These are phyloP conservation scores for Glyptemys insculpta DNA, from an alignment of 2,797 vertebrate genomes.

Conservation along the genomic window DNA sequence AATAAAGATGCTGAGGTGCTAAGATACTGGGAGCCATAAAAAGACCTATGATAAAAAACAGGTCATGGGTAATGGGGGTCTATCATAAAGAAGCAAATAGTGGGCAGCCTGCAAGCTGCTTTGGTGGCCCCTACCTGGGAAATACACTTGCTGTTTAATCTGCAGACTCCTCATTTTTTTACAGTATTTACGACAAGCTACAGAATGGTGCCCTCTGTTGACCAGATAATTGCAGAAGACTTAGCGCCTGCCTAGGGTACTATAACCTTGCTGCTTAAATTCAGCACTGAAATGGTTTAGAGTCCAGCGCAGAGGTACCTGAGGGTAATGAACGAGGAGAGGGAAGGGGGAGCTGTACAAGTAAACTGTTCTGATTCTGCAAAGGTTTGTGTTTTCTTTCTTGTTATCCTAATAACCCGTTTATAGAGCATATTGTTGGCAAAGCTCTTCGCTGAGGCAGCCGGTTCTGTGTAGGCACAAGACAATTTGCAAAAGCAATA, in stretches of 20 bases:
- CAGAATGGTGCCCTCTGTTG: constrained; percentile 52
- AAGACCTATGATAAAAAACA: neutral
- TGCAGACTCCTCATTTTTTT: constrained; percentile 59
- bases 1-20: neutral
- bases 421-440: constrained; percentile 71
- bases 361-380: constrained; percentile 70
- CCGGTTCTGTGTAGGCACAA: constrained; percentile 74
- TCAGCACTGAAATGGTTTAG: constrained; percentile 28
- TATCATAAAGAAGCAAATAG: constrained; percentile 1
- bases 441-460: constrained; percentile 78
- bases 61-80: neutral
- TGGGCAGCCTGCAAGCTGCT: neutral
- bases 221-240: constrained; percentile 60
- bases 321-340: constrained; percentile 57
- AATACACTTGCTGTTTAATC: constrained; percentile 58
- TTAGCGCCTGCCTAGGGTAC: constrained; percentile 49
- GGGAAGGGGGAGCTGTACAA: neutral
- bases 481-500: constrained; percentile 80
- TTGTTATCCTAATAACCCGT: constrained; percentile 79
- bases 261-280: constrained; percentile 52
- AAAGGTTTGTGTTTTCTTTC: constrained; percentile 78
- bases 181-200: constrained; percentile 43
- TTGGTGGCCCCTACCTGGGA: neutral
- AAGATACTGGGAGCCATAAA: neutral
- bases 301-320: constrained; percentile 52